These are phyloP conservation scores for Synergus umbraculus DNA, from an alignment of 2,888 invertebrate species.

Conservation along the genomic window DNA sequence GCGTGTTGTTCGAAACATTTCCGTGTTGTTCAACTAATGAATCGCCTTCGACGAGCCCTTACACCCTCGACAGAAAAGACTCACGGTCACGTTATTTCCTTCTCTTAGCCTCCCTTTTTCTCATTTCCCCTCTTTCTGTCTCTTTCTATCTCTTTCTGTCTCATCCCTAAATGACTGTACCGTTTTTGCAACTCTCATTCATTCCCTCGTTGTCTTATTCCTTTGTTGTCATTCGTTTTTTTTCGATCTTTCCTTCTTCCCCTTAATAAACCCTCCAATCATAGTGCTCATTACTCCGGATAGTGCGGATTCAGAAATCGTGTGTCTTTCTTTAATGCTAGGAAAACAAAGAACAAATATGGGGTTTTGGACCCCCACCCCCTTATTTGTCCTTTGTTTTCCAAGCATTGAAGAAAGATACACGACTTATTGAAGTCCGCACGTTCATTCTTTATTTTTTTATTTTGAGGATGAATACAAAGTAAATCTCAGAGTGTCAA, in stretches of 20 bases:
- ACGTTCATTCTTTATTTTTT: background rate
- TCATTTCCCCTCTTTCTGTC: conserved; percentile 51
- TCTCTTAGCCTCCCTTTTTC: conserved; percentile 49
- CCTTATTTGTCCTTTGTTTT: too few relatives aligned
- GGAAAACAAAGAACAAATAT: too few relatives aligned
- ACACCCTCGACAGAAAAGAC: conserved; percentile 55
- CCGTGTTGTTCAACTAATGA: conserved; percentile 76
- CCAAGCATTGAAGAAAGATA: too few relatives aligned
- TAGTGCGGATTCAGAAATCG: too few relatives aligned
- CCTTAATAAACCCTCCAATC: conserved; percentile 2
- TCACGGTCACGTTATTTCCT: conserved; percentile 37
- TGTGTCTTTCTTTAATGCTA: too few relatives aligned
- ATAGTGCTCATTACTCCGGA: background rate
- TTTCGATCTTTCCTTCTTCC: background rate
- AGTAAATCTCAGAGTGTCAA: too few relatives aligned
- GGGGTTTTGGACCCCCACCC: too few relatives aligned
- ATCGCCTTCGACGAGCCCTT: conserved; percentile 56
- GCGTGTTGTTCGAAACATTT: conserved; percentile 56
- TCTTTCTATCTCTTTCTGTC: background rate
- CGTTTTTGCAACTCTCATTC: conserved; percentile 34
- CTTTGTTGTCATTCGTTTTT: background rate
- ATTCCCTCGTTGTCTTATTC: background rate
- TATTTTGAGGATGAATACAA: background rate
- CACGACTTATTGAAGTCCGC: background rate
- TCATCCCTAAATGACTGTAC: conserved; percentile 37